These are phyloP conservation scores for Lepisosteus osseus DNA, from an alignment of 2,113 vertebrate species.

Conservation along the genomic window DNA sequence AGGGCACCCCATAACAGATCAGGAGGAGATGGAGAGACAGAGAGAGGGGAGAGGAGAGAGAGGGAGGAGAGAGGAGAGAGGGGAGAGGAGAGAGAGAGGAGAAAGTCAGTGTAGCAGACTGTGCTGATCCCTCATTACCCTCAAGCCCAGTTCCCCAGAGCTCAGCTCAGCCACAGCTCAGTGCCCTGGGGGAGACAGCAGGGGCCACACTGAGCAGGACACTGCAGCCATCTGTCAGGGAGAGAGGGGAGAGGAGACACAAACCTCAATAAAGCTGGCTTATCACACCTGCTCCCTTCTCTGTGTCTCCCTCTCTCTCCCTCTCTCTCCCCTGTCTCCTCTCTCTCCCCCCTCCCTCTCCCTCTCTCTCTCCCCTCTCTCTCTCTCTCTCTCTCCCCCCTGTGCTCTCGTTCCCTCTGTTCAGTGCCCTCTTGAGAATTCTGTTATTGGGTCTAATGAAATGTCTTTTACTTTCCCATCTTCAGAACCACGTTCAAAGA, in stretches of 20 bases:
- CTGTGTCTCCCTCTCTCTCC: slow-evolving; percentile 18
- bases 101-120: slow-evolving; percentile 2
- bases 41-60: slow-evolving; percentile 1
- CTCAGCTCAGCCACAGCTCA: too few relatives aligned
- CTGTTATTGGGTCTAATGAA: slow-evolving; percentile 17
- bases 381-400: slow-evolving; percentile 4
- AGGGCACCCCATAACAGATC: slow-evolving; percentile 24
- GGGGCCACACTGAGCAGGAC: too few relatives aligned
- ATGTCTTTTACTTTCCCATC: slow-evolving; percentile 25
- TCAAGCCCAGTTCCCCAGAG: too few relatives aligned
- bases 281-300: slow-evolving; percentile 21
- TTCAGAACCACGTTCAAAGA: too few relatives aligned
- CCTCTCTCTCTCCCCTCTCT: neutral
- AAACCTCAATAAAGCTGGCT: neutral
- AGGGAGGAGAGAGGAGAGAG: neutral
- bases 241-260: slow-evolving; percentile 13
- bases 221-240: neutral
- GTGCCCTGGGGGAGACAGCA: too few relatives aligned
- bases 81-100: slow-evolving; percentile 31
- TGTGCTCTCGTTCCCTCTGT: slow-evolving; percentile 6
- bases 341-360: slow-evolving; percentile 20
- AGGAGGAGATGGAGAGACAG: slow-evolving; percentile 18
- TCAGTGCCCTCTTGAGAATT: slow-evolving; percentile 21
- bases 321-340: slow-evolving; percentile 4
- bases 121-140: too few relatives aligned